phyloP scores from a whole-genome alignment of 2,113 vertebrate species.

The Rallus limicola region DNA sequence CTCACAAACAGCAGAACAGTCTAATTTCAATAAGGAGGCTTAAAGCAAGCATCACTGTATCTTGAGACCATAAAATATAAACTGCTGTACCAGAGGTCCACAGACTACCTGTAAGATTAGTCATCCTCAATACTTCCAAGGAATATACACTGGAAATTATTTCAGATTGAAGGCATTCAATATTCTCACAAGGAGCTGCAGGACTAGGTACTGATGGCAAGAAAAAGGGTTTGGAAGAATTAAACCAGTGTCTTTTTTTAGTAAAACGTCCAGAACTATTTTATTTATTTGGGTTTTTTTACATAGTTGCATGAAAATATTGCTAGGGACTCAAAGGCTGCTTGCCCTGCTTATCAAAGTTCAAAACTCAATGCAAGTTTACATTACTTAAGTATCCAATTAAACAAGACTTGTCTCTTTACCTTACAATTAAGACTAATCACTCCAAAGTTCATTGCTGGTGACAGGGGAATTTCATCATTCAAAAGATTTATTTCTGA shows the following conservation, averaged over 20 bases:
- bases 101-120: not conserved
- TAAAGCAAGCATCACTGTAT: not conserved
- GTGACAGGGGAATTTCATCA: not conserved
- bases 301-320: not conserved
- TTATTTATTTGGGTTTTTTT: not conserved
- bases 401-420: slow-evolving; percentile 6
- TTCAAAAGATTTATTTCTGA: not conserved
- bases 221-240: not conserved
- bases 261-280: not conserved
- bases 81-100: not conserved
- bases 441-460: not conserved
- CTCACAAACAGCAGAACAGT: not conserved
- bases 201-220: not conserved
- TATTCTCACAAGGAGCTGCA: not conserved
- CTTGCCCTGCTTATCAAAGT: not conserved
- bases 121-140: not conserved
- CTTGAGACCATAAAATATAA: not conserved
- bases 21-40: not conserved
- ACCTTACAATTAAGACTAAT: slow-evolving; percentile 24
- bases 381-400: not conserved
- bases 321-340: not conserved
- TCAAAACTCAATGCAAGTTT: not conserved
- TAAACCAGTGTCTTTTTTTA: not conserved
- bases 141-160: not conserved
- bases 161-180: not conserved